Evolutionary conservation across 2,888 invertebrate genomes (phyloP).

Genomic region (Penaeus monodon): DNA sequence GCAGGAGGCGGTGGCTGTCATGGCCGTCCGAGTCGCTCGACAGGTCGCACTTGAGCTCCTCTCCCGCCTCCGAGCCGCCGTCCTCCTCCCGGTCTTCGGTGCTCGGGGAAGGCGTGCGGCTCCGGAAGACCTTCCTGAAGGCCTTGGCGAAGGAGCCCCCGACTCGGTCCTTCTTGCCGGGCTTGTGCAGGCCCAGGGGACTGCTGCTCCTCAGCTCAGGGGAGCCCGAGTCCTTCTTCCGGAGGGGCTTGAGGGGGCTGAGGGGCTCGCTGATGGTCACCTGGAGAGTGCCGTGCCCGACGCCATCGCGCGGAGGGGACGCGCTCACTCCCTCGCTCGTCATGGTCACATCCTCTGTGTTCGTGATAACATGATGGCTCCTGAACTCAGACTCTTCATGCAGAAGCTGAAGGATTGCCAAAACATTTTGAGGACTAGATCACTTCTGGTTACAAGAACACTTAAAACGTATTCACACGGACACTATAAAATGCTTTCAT

Average conservation of each 20-base stretch:
- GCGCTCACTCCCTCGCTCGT: background rate
- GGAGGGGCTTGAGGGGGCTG: constrained; percentile 24
- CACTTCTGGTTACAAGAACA: too few relatives aligned
- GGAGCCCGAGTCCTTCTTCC: constrained; percentile 13
- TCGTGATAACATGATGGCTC: background rate
- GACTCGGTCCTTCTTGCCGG: constrained; percentile 12
- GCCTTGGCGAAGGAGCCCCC: constrained; percentile 42
- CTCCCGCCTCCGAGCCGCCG: constrained; percentile 26
- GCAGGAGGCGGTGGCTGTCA: constrained; percentile 10
- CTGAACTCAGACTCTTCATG: too few relatives aligned
- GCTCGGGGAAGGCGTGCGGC: constrained; percentile 53
- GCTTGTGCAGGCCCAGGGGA: constrained; percentile 20
- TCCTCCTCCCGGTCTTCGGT: constrained; percentile 47
- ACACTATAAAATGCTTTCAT: too few relatives aligned
- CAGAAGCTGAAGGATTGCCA: too few relatives aligned
- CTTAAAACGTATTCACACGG: too few relatives aligned
- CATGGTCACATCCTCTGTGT: constrained; percentile 8
- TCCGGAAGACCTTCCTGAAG: constrained; percentile 52
- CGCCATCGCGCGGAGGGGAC: background rate
- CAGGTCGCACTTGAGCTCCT: constrained; percentile 24
- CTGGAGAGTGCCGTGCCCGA: constrained; percentile 26
- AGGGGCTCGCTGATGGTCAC: constrained; percentile 42
- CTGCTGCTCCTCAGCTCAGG: constrained; percentile 27
- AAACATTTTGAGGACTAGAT: too few relatives aligned
- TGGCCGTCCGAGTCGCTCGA: constrained; percentile 47